phyloP scores from a whole-genome alignment of 2,888 invertebrate genomes.

The Adela reaumurella region DNA sequence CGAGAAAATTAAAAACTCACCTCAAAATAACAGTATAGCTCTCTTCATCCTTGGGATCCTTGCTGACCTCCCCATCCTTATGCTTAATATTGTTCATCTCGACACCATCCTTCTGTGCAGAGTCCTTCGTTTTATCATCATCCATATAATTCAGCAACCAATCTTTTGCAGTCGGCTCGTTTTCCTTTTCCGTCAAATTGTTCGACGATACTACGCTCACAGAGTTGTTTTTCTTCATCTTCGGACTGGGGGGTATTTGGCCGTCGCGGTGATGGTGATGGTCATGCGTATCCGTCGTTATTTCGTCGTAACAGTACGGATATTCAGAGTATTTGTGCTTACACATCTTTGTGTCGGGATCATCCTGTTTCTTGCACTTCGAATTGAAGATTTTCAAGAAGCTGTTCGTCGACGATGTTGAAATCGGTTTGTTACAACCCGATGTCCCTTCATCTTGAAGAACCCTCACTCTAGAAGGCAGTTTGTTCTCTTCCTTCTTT shows the following conservation, averaged over 20 bases:
- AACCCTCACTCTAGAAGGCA: slow-evolving; percentile 68
- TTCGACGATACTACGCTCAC: slow-evolving; percentile 49
- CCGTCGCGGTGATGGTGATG: slow-evolving; percentile 54
- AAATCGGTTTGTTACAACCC: slow-evolving; percentile 37
- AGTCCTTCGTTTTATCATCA: slow-evolving; percentile 18
- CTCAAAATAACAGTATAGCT: slow-evolving; percentile 77
- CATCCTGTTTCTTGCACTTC: slow-evolving; percentile 30
- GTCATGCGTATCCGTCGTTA: slow-evolving; percentile 69
- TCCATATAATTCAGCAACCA: slow-evolving; percentile 7
- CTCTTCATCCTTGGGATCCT: slow-evolving; percentile 58
- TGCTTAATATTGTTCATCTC: slow-evolving; percentile 50
- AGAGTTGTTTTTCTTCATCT: slow-evolving; percentile 41
- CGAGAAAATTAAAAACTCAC: slow-evolving; percentile 25
- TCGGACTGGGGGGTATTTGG: slow-evolving; percentile 38
- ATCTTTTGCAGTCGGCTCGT: slow-evolving; percentile 11
- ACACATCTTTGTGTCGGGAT: slow-evolving; percentile 65
- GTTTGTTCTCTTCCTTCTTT: slow-evolving; percentile 61
- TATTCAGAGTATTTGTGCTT: slow-evolving; percentile 88
- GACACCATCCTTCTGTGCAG: slow-evolving; percentile 39
- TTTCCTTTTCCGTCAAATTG: slow-evolving; percentile 29
- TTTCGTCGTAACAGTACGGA: slow-evolving; percentile 84
- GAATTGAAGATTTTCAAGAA: slow-evolving; percentile 33
- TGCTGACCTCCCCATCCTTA: slow-evolving; percentile 33
- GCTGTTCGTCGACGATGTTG: slow-evolving; percentile 37
- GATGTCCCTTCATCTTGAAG: slow-evolving; percentile 63